Evolutionary conservation across 64 coral and sea anemone genomes (phyloP), one percentile per base, ranked within the genome.

Genomic region (Pocillopora damicornis): DNA sequence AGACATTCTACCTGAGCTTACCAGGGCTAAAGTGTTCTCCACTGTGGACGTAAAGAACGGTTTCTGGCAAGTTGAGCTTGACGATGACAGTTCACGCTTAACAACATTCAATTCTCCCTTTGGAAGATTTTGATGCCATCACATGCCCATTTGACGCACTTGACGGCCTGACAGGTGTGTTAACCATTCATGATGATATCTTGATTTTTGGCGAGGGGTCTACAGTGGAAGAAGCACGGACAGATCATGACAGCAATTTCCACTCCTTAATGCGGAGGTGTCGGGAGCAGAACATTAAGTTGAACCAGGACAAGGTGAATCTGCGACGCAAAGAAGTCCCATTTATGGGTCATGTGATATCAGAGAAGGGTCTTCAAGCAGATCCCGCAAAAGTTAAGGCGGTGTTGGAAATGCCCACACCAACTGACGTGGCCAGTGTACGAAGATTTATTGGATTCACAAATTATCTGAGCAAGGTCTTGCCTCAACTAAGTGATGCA

Each of bases 271-370:
- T 82, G 0, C n/a, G 26, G 20, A 62, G 58, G 15, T 82, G 59
- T 22, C 79, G 60, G 23, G 22, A 25, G n/a, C 59, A 60, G 15
- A 66, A 16, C n/a, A 82, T 82, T 14, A 37, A 14, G 10, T 26
- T 82, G 79, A 82, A 82, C 60, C 23, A 82, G 63, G 79, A 63
- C 79, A 82, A 82, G 59, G n/a, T 62, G 63, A 64, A 62, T 12
- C 13, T 82, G 37, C 60, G 59, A 22, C 59, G 23, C 59, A 12
- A 82, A 62, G 79, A 82, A 62, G 23, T 63, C 58, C 25, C 59
- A 61, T 80, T 82, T 66, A n/a, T 35, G 5, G 59, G 60, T 62
- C 60, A 82, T 35, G 22, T 64, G 76, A 80, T 89, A 5, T 78
- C 88, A 10, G 66, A 73, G 60, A 59, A 89, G 37, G 64, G 88